Evolutionary conservation across 2,113 vertebrate genomes (phyloP), one percentile per base, ranked within the genome.

Genomic region (Nothobranchius kuhntae): DNA sequence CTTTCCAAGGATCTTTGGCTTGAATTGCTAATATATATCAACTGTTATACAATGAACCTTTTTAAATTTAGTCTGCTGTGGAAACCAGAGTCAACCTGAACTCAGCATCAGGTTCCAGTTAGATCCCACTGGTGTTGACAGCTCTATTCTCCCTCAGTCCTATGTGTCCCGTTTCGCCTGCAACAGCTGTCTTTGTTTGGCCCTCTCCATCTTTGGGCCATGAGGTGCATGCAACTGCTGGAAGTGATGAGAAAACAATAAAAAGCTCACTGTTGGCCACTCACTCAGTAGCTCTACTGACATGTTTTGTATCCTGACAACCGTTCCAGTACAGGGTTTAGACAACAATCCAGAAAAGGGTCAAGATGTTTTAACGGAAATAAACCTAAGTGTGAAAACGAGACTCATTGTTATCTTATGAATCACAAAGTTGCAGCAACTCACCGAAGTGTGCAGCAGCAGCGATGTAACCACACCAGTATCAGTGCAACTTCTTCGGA

Each of bases 301-400:
- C 13, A 36, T 84, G 79, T 87, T 78, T 82, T 70, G 85, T 89
- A 77, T 85, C 81, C 75, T 81, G 69, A 81, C 77, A 71, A 89
- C 79, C 70, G 11, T 35, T 21, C 65, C 30, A 30, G 30, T 30
- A 38, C 4, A 7, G 6, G 44, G 52, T 64, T 68, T 61, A 35
- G 55, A 71, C 84, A 26, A 77, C 4, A 66, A 59, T 15, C 3
- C 46, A n/a, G 47, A 44, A 13, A 1, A 55, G 13, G 15, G 53
- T 21, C 38, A 9, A 35, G 56, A 55, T 47, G 44, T 62, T 71
- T 67, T 47, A 61, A 8, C 11, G 15, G n/a, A 68, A 30, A 6
- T 55, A 66, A 3, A 76, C 52, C n/a, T 38, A 65, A 75, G 46
- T 54, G 36, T 38, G 15, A 36, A 82, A 65, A 55, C 35, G 36